These are phyloP conservation scores for Plectropomus leopardus DNA, from an alignment of 2,113 vertebrate species.

Conservation along the genomic window DNA sequence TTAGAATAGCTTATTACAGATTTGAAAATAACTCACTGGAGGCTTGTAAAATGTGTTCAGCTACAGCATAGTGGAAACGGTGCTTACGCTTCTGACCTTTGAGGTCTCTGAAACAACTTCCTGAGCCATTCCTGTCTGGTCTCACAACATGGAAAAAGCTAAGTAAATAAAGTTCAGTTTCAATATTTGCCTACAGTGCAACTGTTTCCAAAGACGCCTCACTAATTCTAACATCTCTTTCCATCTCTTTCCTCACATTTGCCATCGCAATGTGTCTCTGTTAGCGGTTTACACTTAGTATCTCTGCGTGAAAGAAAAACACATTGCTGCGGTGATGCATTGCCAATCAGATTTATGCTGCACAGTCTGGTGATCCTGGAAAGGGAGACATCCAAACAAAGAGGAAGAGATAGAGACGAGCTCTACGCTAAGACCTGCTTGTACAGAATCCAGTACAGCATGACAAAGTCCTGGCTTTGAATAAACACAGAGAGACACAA, in stretches of 20 bases:
- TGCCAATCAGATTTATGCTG: slow-evolving; percentile 75
- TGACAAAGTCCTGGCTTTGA: slow-evolving; percentile 52
- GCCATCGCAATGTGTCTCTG: slow-evolving; percentile 47
- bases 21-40: background rate
- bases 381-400: slow-evolving; percentile 61
- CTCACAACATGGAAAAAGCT: background rate
- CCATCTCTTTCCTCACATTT: slow-evolving; percentile 32
- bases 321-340: slow-evolving; percentile 66
- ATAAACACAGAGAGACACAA: slow-evolving; percentile 52
- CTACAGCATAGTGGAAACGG: background rate
- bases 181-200: background rate
- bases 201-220: slow-evolving; percentile 26
- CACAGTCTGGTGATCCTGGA: slow-evolving; percentile 67
- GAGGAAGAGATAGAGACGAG: slow-evolving; percentile 40
- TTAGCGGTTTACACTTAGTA: slow-evolving; percentile 60
- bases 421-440: slow-evolving; percentile 38
- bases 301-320: slow-evolving; percentile 63
- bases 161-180: background rate
- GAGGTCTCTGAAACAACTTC: background rate
- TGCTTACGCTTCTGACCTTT: slow-evolving; percentile 6
- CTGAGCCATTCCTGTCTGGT: background rate
- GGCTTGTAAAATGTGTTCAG: background rate
- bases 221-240: slow-evolving; percentile 36
- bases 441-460: slow-evolving; percentile 50
- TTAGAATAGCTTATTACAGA: background rate